A percentile compares a stretch with the other conserved stretches of the same genome.
Evolutionary conservation across 2,797 vertebrate genomes (phyloP).

Genomic region (Florisuga fusca): DNA sequence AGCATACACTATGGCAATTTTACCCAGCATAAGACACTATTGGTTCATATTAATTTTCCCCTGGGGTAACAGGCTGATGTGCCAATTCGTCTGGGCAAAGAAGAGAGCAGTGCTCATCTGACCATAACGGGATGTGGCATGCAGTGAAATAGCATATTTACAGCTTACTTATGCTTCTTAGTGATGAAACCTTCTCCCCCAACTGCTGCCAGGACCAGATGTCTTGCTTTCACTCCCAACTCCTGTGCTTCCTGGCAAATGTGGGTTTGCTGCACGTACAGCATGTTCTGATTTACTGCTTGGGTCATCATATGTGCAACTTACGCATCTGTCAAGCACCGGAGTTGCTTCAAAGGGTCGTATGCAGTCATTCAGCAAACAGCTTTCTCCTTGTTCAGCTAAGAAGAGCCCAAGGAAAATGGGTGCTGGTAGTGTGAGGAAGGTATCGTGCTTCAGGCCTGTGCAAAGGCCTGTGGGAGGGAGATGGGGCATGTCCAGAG

Average conservation of each 20-base stretch:
- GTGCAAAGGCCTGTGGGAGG: neutral
- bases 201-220: neutral
- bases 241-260: neutral
- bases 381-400: neutral
- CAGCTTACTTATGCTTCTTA: neutral
- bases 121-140: neutral
- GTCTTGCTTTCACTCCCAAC: rapidly evolving
- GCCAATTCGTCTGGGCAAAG: neutral
- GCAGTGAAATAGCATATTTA: neutral
- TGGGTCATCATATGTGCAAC: neutral
- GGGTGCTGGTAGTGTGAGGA: neutral
- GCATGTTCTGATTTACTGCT: neutral
- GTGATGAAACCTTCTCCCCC: neutral
- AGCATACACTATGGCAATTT: neutral
- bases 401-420: neutral
- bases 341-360: neutral
- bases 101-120: neutral
- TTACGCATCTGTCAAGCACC: neutral
- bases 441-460: neutral
- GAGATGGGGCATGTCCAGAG: neutral
- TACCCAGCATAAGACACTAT: neutral
- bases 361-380: rapidly evolving
- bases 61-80: neutral
- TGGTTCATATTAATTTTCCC: neutral
- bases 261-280: neutral